Evolutionary conservation across 2,113 vertebrate genomes (phyloP).

Genomic region (Butorides virescens): DNA sequence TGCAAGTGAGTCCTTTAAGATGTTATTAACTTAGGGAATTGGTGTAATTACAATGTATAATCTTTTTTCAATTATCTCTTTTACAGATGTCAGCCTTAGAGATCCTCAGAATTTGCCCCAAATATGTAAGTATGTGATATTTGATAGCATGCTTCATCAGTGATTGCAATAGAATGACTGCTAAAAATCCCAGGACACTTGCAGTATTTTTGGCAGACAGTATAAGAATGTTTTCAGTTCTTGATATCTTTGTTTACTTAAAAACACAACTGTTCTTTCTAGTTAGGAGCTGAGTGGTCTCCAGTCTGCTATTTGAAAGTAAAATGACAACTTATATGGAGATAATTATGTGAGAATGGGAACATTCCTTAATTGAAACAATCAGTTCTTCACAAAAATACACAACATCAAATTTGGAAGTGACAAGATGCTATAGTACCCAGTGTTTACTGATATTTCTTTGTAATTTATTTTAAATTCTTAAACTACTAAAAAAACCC

Average conservation of each 20-base stretch:
- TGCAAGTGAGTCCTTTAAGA: not conserved
- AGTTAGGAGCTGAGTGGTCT: not conserved
- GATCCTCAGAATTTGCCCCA: not conserved
- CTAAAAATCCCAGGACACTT: not conserved
- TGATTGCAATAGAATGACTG: not conserved
- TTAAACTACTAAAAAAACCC: not conserved
- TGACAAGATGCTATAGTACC: not conserved
- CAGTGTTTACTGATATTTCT: not conserved
- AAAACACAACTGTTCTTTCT: not conserved
- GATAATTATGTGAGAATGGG: not conserved
- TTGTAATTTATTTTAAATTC: not conserved
- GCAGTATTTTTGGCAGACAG: not conserved
- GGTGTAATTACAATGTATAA: not conserved
- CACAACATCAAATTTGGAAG: not conserved
- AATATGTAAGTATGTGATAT: not conserved
- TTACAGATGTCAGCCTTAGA: not conserved
- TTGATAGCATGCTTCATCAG: not conserved
- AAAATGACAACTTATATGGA: not conserved
- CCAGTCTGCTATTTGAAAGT: not conserved
- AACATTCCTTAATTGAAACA: not conserved
- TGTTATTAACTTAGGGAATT: not conserved
- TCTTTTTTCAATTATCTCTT: not conserved
- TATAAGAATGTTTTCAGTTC: not conserved
- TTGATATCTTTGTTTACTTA: constrained; percentile 17
- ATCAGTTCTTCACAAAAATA: constrained; percentile 18